Evolutionary conservation across 2,797 vertebrate species (phyloP).

Genomic region (Perodicticus potto): DNA sequence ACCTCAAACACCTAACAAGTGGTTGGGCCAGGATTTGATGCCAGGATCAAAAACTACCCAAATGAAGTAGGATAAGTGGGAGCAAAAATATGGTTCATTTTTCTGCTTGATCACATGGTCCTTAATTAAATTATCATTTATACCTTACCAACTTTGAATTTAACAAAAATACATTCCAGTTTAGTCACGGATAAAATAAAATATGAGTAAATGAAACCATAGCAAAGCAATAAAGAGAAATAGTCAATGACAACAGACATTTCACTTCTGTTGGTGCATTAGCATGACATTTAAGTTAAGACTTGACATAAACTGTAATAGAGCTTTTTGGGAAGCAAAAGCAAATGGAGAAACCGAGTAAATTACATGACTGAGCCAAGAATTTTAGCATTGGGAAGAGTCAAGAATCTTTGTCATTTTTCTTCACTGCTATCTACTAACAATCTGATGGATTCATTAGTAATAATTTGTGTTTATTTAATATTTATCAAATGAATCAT

Average conservation of each 20-base stretch:
- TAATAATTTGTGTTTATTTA: neutral
- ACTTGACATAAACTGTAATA: neutral
- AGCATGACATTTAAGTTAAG: neutral
- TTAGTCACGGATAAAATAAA: slow-evolving; percentile 23
- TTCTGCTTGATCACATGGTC: neutral
- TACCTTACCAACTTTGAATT: neutral
- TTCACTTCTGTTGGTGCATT: neutral
- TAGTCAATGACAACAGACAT: neutral
- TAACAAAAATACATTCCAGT: neutral
- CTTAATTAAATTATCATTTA: neutral
- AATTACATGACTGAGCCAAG: neutral
- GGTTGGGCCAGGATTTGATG: neutral
- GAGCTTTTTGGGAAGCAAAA: neutral
- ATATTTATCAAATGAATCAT: slow-evolving; percentile 18
- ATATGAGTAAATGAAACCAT: neutral
- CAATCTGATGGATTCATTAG: neutral
- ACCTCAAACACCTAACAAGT: neutral
- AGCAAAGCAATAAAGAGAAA: neutral
- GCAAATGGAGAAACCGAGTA: neutral
- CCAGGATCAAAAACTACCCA: neutral
- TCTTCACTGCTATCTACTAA: neutral
- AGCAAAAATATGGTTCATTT: neutral
- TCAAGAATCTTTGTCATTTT: neutral
- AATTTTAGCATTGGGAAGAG: neutral
- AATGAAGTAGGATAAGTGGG: neutral